Conservation (phyloP, 2,888 invertebrate species). For the Gymnosoma rotundatum region DNA sequence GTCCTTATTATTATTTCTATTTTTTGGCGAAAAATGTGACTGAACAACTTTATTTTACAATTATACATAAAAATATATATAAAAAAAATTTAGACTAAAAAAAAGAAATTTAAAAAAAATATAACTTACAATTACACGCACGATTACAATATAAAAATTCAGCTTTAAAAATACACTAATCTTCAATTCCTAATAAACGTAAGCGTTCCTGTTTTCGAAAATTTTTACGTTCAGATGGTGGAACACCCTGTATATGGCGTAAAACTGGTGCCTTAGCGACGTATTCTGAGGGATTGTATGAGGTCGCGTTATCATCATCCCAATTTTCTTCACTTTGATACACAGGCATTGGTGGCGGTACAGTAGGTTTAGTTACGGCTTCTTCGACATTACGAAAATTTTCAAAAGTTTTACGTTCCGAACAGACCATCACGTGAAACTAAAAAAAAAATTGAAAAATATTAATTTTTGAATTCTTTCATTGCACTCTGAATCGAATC, state of each 20-base stretch:
- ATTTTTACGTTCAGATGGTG: slow-evolving; percentile 70
- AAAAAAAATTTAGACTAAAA: too few relatives aligned
- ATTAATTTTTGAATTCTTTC: too few relatives aligned
- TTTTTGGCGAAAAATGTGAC: too few relatives aligned
- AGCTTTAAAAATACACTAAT: neutral
- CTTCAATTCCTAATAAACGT: slow-evolving; percentile 59
- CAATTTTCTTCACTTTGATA: slow-evolving; percentile 71
- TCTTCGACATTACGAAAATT: slow-evolving; percentile 60
- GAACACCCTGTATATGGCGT: slow-evolving; percentile 71
- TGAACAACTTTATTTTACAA: too few relatives aligned
- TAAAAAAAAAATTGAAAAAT: slow-evolving; percentile 25
- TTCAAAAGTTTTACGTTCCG: slow-evolving; percentile 70
- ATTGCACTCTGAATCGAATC: too few relatives aligned
- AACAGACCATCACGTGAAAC: slow-evolving; percentile 72
- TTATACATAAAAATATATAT: too few relatives aligned
- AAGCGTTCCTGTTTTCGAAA: slow-evolving; percentile 73
- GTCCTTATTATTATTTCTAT: too few relatives aligned
- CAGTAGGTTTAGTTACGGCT: slow-evolving; percentile 31
- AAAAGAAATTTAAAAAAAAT: too few relatives aligned
- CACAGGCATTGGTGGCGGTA: slow-evolving; percentile 52
- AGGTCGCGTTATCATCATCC: slow-evolving; percentile 71
- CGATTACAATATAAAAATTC: neutral
- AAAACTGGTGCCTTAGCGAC: slow-evolving; percentile 71
- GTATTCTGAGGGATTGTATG: slow-evolving; percentile 73
- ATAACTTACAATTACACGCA: neutral